Conservation (phyloP, 2,888 invertebrate species). For the Pecten maximus region DNA sequence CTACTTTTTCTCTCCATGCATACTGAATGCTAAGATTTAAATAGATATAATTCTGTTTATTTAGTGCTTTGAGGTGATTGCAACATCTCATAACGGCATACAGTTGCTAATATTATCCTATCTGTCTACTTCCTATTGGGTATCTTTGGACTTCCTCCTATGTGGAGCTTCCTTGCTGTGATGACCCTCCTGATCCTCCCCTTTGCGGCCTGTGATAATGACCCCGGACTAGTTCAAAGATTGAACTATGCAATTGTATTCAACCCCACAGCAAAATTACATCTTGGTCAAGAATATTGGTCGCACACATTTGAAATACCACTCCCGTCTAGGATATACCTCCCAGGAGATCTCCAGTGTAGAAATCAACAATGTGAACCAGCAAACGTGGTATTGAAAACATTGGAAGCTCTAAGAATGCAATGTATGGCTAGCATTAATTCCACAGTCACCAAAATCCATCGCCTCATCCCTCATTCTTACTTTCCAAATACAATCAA, state of each 20-base stretch:
- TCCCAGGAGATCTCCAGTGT: neutral
- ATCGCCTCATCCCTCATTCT: neutral
- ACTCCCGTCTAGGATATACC: constrained; percentile 41
- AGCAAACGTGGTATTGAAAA: constrained; percentile 22
- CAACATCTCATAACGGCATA: constrained; percentile 17
- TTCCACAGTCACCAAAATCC: constrained; percentile 36
- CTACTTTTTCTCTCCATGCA: no score
- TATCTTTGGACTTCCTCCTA: constrained; percentile 20
- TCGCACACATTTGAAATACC: constrained; percentile 53
- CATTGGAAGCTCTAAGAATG: neutral
- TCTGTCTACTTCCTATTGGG: constrained; percentile 5
- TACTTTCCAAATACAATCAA: neutral
- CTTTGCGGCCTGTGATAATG: constrained; percentile 13
- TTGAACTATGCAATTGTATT: constrained; percentile 57
- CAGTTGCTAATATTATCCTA: neutral
- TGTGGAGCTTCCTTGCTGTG: constrained; percentile 37
- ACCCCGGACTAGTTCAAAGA: constrained; percentile 40
- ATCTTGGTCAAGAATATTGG: constrained; percentile 52
- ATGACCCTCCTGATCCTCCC: constrained; percentile 15
- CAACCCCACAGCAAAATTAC: constrained; percentile 36
- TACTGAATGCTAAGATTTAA: constrained; percentile 14
- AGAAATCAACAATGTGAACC: neutral
- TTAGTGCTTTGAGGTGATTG: constrained; percentile 36
- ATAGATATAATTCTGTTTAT: constrained; percentile 2
- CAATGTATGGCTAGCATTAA: constrained; percentile 40